These are phyloP conservation scores for Indicator maculatus DNA, from an alignment of 2,113 vertebrate species.

Conservation along the genomic window DNA sequence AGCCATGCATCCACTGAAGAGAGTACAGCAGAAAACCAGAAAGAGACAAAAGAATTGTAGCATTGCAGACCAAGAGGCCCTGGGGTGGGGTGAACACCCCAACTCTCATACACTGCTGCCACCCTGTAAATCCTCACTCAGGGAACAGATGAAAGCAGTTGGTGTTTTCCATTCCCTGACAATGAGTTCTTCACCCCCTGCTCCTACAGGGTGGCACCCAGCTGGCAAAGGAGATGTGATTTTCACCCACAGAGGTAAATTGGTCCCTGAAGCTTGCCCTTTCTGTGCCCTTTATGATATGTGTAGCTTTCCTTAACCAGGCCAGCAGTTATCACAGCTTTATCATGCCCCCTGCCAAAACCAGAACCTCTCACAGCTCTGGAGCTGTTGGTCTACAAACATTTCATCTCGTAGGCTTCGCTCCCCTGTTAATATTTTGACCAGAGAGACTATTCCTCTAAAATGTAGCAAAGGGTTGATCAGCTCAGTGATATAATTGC, in stretches of 20 bases:
- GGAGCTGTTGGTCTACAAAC: not conserved
- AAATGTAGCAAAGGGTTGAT: not conserved
- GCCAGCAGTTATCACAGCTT: constrained; percentile 11
- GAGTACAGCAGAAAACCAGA: not conserved
- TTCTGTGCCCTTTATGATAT: constrained; percentile 35
- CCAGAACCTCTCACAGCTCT: not conserved
- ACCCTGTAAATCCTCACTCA: not conserved
- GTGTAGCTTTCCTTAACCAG: constrained; percentile 14
- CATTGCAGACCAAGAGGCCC: not conserved
- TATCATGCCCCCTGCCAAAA: constrained; percentile 22
- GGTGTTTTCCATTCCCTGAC: not conserved
- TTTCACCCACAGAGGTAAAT: constrained; percentile 57
- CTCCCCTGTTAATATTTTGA: not conserved
- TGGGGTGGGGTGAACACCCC: not conserved
- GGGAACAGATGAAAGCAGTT: constrained; percentile 32
- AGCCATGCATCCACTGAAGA: not conserved
- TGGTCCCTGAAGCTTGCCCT: not conserved
- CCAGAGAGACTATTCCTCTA: not conserved
- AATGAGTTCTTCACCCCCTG: constrained; percentile 31
- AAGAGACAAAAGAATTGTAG: not conserved
- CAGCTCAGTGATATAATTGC: not conserved
- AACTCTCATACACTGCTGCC: not conserved
- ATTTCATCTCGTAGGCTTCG: not conserved
- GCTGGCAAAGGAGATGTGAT: not conserved
- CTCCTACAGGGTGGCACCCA: not conserved